These are phyloP conservation scores for Caretta caretta DNA, from an alignment of 2,113 vertebrate species.

Conservation along the genomic window DNA sequence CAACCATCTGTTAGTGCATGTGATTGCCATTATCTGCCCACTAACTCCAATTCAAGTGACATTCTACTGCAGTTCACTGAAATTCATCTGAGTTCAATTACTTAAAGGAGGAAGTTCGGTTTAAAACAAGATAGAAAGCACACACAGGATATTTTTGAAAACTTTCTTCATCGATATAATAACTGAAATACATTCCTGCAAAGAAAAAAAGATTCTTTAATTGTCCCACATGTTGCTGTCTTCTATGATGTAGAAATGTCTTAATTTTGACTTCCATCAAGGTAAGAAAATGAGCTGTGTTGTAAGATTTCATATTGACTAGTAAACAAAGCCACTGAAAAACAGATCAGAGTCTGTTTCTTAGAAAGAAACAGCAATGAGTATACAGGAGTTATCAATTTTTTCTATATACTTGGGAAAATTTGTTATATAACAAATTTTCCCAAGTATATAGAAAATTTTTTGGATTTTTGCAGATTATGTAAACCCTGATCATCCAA, in stretches of 20 bases:
- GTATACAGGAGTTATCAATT: background rate
- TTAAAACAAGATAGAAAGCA: slow-evolving; percentile 72
- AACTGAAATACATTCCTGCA: slow-evolving; percentile 57
- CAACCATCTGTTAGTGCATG: slow-evolving; percentile 1
- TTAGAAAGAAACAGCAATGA: background rate
- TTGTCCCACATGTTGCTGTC: background rate
- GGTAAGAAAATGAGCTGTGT: background rate
- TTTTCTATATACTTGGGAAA: background rate
- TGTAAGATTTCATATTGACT: background rate
- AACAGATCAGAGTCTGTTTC: background rate
- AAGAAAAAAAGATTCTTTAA: background rate
- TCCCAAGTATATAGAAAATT: no score
- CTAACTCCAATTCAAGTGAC: background rate
- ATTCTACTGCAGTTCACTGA: background rate
- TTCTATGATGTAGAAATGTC: background rate
- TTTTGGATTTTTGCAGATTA: background rate
- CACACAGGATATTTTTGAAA: background rate
- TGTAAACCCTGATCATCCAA: background rate
- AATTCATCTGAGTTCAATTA: slow-evolving; percentile 78
- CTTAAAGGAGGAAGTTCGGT: slow-evolving; percentile 47
- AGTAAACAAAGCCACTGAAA: background rate
- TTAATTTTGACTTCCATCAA: background rate
- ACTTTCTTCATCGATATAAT: background rate
- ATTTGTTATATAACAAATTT: background rate
- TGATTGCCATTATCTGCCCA: slow-evolving; percentile 22